Evolutionary conservation across 2,888 invertebrate genomes (phyloP).

Genomic region (Drosophila vallismaia): DNA sequence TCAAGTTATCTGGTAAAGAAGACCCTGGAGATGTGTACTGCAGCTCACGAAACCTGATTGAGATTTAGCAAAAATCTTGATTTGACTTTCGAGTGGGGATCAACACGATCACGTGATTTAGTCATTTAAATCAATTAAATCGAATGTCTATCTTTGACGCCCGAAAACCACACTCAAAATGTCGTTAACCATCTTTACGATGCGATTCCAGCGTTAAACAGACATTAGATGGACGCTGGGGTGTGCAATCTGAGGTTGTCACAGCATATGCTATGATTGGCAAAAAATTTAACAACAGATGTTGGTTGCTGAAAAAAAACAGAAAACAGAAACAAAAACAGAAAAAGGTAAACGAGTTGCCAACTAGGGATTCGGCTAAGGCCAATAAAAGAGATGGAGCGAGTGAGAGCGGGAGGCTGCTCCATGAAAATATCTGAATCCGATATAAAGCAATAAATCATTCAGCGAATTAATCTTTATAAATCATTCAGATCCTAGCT

Average conservation of each 20-base stretch:
- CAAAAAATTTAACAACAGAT: conserved; percentile 68
- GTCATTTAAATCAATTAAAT: conserved; percentile 30
- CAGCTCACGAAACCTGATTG: conserved; percentile 17
- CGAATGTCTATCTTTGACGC: conserved; percentile 13
- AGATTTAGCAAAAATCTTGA: neutral
- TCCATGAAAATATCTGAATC: neutral
- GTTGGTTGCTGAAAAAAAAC: conserved; percentile 47
- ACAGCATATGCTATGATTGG: conserved; percentile 59
- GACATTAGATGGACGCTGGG: conserved; percentile 34
- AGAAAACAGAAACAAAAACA: conserved; percentile 22
- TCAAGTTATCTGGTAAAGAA: neutral
- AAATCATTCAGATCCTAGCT: neutral
- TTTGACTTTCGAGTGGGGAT: conserved; percentile 15
- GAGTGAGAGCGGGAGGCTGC: conserved; percentile 44
- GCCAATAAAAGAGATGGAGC: conserved; percentile 39
- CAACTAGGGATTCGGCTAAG: conserved; percentile 47
- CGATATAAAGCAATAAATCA: neutral
- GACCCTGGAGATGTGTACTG: conserved; percentile 18
- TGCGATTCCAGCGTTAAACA: conserved; percentile 14
- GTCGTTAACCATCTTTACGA: conserved; percentile 14
- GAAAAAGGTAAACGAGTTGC: conserved; percentile 75
- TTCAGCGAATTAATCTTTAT: neutral
- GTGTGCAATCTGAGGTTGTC: conserved; percentile 49
- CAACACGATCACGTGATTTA: conserved; percentile 13
- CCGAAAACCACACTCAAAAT: conserved; percentile 24